Conservation (phyloP, 2,113 vertebrate species). For the Columba livia region DNA sequence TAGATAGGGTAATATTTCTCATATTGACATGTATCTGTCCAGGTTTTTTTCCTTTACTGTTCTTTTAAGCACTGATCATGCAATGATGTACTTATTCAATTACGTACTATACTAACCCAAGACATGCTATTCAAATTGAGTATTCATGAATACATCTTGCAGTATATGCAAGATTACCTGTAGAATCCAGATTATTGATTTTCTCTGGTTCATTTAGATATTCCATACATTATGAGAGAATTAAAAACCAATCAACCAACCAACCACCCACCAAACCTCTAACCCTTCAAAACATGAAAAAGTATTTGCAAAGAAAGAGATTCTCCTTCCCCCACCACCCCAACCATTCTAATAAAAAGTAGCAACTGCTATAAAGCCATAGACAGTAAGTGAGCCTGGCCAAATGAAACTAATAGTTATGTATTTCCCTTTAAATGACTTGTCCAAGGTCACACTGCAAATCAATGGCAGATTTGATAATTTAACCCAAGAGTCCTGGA, state of each 20-base stretch:
- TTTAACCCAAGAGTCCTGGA: conserved; percentile 44
- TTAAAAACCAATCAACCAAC: background rate
- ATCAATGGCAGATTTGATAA: conserved; percentile 56
- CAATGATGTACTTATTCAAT: background rate
- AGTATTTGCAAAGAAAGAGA: background rate
- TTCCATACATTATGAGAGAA: background rate
- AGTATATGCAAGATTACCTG: background rate
- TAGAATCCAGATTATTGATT: background rate
- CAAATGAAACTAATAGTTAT: conserved; percentile 51
- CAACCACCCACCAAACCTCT: background rate
- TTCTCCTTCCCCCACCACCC: too few species aligned
- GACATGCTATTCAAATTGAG: background rate
- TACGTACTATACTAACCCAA: background rate
- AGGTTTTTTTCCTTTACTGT: background rate
- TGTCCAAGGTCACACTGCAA: conserved; percentile 41
- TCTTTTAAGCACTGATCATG: background rate
- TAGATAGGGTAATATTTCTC: background rate
- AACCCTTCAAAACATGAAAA: background rate
- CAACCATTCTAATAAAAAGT: background rate
- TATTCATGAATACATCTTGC: background rate
- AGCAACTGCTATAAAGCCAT: background rate
- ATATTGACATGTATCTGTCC: background rate
- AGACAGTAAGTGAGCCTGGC: background rate
- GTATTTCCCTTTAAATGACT: conserved; percentile 46
- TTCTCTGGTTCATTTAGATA: background rate